Base-by-base conservation (phyloP, 1,140 invertebrate genomes). In the Trichoplusia ni region DNA sequence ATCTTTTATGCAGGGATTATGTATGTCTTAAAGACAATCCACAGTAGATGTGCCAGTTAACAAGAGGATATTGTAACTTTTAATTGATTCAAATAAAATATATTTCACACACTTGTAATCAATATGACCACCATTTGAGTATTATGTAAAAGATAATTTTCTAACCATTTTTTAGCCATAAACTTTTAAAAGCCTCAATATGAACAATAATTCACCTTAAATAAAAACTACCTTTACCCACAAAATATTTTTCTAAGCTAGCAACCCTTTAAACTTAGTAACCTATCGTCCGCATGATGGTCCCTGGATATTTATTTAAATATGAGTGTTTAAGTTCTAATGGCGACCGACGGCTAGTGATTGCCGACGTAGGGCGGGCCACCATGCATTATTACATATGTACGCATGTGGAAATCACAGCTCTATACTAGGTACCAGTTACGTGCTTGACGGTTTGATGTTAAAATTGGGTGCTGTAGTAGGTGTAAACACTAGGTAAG, bases 241-340 rank as follows among this genome's bases (percentile, higher is more conserved):
- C 16, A 49, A 53, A 63, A 51, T 64, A 47, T 56, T 65, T 44
- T 19, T 25, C 1, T 42, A 27, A 38, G 25, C 9, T 75, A 64
- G 77, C 75, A 82, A 79, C 70, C 69, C 72, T n/a, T 46, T 19
- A 61, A 64, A 68, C 40, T 59, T 65, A 58, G 69, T 71, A 72
- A 60, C 40, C 27, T 69, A 72, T 67, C 60, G 62, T 51, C 40
- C 60, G 19, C 46, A 46, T 75, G 75, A 75, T 69, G 33, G 62
- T 58, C 21, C 58, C 37, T 60, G 67, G 74, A 73, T 78, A 79
- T 83, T 79, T 79, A 81, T 77, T 79, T 73, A 76, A 79, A 78
- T 73, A 74, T 66, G 49, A 75, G 79, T 81, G 70, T 81, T 83
- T 83, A 84, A 47, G 66, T 54, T 66, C 61, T 82, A 79, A 79